Conservation (phyloP, 92 coral and sea anemone genomes). For the Palythoa heliodiscus region DNA sequence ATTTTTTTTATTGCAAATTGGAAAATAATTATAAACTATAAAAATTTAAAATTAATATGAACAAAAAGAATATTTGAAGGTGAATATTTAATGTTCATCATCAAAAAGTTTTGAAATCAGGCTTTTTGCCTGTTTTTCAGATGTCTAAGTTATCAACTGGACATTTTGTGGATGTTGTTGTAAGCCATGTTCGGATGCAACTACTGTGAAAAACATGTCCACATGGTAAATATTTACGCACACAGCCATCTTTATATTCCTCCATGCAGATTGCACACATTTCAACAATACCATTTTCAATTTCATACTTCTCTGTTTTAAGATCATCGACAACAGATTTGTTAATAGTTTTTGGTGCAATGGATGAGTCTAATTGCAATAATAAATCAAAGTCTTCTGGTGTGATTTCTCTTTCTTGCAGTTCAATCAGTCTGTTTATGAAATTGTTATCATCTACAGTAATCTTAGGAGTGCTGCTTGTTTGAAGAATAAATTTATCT, state of each 20-base stretch:
- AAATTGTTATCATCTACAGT: conserved; percentile 39
- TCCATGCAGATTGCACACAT: conserved; percentile 91
- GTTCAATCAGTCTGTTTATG: conserved; percentile 39
- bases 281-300: conserved; percentile 24
- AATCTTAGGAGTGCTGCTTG: conserved; percentile 27
- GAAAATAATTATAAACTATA: too few relatives aligned
- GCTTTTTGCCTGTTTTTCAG: neutral
- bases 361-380: conserved; percentile 71
- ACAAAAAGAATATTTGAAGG: too few relatives aligned
- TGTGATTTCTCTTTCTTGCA: conserved; percentile 87
- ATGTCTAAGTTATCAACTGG: conserved; percentile 85
- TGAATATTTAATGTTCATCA: neutral
- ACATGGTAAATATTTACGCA: conserved; percentile 69
- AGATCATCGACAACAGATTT: conserved; percentile 57
- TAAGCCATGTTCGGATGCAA: conserved; percentile 84
- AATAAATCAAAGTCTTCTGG: conserved; percentile 93
- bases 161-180: conserved; percentile 78
- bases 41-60: too few relatives aligned
- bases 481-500: conserved; percentile 39
- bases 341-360: conserved; percentile 77
- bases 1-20: too few relatives aligned
- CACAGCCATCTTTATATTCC: conserved; percentile 69
- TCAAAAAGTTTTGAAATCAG: neutral
- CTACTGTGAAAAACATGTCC: conserved; percentile 79
- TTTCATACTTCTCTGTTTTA: conserved; percentile 53